A percentile compares a stretch with the other conserved stretches of the same genome.
Conservation (phyloP, 2,888 invertebrate species). For the Trichopria drosophilae region DNA sequence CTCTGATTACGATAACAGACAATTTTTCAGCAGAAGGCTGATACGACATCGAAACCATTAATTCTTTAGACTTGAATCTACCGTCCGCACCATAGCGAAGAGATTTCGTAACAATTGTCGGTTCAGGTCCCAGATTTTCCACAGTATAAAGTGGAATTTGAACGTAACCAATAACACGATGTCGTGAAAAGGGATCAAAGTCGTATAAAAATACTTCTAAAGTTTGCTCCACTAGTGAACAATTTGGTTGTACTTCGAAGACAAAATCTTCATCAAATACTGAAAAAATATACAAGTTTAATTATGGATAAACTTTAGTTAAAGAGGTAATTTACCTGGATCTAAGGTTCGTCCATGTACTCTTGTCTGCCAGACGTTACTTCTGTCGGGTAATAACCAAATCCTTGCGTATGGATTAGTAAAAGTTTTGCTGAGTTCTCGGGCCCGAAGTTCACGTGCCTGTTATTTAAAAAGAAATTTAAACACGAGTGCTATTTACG, state of each 20-base stretch:
- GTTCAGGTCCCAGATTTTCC: conserved; percentile 59
- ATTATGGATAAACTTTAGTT: neutral
- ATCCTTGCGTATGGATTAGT: conserved; percentile 72
- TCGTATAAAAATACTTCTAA: conserved; percentile 68
- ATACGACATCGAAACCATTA: conserved; percentile 64
- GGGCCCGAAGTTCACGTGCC: conserved; percentile 64
- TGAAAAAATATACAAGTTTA: conserved; percentile 40
- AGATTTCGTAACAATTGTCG: conserved; percentile 63
- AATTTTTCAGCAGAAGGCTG: conserved; percentile 64
- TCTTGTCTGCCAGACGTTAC: conserved; percentile 66
- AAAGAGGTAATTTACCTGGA: conserved; percentile 60
- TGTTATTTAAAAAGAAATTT: too few species aligned
- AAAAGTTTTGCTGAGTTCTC: conserved; percentile 65
- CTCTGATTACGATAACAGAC: conserved; percentile 65
- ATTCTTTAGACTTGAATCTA: conserved; percentile 59
- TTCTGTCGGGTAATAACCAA: conserved; percentile 65
- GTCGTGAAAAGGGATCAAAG: conserved; percentile 68
- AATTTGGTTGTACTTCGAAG: conserved; percentile 65
- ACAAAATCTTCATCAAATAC: conserved; percentile 72
- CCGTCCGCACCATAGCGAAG: conserved; percentile 62
- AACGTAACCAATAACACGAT: conserved; percentile 67
- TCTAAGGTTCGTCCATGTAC: conserved; percentile 68
- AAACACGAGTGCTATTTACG: too few species aligned
- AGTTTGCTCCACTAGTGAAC: conserved; percentile 60
- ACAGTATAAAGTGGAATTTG: conserved; percentile 63